These are phyloP conservation scores for Turnix velox DNA, from an alignment of 2,113 vertebrate species.

Conservation along the genomic window DNA sequence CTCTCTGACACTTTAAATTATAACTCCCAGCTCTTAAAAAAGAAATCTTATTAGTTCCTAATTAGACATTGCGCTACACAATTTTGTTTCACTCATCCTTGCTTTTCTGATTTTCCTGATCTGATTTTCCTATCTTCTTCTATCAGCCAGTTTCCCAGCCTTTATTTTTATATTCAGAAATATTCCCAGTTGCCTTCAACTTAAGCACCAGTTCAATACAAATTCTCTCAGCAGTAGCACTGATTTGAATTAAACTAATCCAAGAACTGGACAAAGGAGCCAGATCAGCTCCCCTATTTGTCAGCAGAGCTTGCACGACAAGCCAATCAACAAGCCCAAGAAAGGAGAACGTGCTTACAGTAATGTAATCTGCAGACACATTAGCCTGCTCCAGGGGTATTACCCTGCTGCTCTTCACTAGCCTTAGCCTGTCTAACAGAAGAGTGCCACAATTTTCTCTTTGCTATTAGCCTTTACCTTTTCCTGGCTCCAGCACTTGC, in stretches of 20 bases:
- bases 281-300: background rate
- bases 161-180: background rate
- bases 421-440: background rate
- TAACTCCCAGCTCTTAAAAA: conserved; percentile 16
- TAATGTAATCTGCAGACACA: fast-evolving
- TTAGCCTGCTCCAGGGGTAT: background rate
- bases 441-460: background rate
- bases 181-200: background rate
- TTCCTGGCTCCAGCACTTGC: background rate
- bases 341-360: background rate
- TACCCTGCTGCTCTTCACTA: background rate
- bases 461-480: background rate
- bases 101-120: background rate
- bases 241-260: background rate
- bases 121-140: background rate
- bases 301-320: no score
- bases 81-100: background rate
- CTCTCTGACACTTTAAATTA: conserved; percentile 49
- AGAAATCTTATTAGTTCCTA: conserved; percentile 38
- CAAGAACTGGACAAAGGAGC: background rate
- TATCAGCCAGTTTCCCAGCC: background rate
- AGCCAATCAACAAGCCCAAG: background rate
- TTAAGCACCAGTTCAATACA: background rate
- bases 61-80: conserved; percentile 19
- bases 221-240: background rate